Conservation (phyloP, 1,140 invertebrate species). For the Popillia japonica region DNA sequence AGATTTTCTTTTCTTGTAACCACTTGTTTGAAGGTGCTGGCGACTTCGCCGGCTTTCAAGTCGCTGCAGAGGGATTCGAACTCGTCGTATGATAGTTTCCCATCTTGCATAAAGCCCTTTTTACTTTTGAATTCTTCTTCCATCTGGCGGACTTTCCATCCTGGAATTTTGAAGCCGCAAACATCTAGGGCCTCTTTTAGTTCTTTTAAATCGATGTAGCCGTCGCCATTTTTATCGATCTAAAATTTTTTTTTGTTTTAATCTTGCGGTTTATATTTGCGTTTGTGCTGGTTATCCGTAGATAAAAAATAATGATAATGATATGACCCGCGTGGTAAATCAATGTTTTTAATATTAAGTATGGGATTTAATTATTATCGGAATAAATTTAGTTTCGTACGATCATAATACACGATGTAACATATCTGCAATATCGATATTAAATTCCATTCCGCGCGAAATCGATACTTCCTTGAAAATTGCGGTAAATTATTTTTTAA, state of each 20-base stretch:
- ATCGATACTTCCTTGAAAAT: no score
- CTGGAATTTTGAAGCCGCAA: slow-evolving; percentile 92
- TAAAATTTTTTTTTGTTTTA: slow-evolving; percentile 62
- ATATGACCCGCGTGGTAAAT: not conserved
- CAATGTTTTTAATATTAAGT: not conserved
- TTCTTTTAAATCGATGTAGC: slow-evolving; percentile 89
- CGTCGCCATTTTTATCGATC: slow-evolving; percentile 92
- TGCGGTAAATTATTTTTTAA: no score
- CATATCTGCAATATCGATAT: no score
- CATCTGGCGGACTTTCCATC: slow-evolving; percentile 89
- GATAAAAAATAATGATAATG: slow-evolving; percentile 20
- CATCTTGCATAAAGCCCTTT: slow-evolving; percentile 72
- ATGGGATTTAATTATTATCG: no score
- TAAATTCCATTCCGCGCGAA: no score
- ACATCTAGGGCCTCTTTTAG: slow-evolving; percentile 88
- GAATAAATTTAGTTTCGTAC: no score
- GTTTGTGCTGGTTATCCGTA: not conserved
- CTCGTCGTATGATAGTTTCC: slow-evolving; percentile 82
- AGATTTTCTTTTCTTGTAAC: slow-evolving; percentile 94
- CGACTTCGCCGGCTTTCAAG: slow-evolving; percentile 88
- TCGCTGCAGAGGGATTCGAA: slow-evolving; percentile 91
- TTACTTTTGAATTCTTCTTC: slow-evolving; percentile 86
- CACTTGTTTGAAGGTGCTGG: slow-evolving; percentile 89
- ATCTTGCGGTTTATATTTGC: not conserved
- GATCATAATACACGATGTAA: no score